Conservation (phyloP, 1,140 invertebrate species). For the Bradynema listronoti region DNA sequence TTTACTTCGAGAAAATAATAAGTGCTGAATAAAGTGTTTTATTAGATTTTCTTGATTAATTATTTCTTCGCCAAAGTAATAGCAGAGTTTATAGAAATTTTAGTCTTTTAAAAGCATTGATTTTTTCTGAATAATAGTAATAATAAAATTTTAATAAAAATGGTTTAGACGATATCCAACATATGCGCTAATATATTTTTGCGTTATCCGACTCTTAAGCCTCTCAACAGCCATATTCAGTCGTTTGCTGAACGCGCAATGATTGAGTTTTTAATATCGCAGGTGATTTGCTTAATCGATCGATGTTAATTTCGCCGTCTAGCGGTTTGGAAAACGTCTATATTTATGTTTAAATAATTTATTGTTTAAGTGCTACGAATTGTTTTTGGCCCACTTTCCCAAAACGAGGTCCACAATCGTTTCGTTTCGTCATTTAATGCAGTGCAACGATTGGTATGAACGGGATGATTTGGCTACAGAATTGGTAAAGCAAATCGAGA, state of each 20-base stretch:
- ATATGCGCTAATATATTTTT: too few species aligned
- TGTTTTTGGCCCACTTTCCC: conserved; percentile 24
- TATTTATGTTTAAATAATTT: not conserved
- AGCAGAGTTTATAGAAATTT: too few species aligned
- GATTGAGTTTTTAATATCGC: conserved; percentile 5
- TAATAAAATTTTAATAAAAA: too few species aligned
- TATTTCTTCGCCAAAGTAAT: too few species aligned
- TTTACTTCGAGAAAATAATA: too few species aligned
- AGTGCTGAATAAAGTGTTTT: too few species aligned
- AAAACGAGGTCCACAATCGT: conserved; percentile 9
- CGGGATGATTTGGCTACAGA: conserved; percentile 31
- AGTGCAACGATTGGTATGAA: conserved; percentile 31
- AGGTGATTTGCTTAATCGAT: not conserved
- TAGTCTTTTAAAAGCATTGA: too few species aligned
- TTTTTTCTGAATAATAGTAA: too few species aligned
- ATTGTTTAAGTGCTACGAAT: conserved; percentile 25
- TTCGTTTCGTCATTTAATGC: conserved; percentile 20
- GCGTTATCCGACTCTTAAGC: too few species aligned
- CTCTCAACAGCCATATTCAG: too few species aligned
- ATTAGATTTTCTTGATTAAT: too few species aligned
- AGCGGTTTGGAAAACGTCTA: not conserved
- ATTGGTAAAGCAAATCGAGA: conserved; percentile 28
- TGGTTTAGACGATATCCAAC: too few species aligned
- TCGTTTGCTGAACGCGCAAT: conserved; percentile 4
- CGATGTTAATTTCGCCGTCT: not conserved